Evolutionary conservation across 2,888 invertebrate species (phyloP).

Genomic region (Dryomyza anilis): DNA sequence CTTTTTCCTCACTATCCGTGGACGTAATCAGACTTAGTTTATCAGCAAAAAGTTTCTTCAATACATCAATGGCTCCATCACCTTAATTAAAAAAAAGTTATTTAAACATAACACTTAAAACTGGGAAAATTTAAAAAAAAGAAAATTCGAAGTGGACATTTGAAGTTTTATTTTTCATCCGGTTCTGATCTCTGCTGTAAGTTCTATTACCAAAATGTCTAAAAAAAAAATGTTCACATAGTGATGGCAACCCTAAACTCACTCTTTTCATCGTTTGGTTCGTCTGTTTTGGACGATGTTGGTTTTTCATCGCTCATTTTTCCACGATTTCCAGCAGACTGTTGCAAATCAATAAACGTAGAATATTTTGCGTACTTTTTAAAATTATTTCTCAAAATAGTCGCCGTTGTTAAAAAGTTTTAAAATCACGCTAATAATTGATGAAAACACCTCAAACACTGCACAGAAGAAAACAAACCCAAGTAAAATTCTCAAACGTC

Average conservation of each 20-base stretch:
- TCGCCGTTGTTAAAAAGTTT: conserved; percentile 37
- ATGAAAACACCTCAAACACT: background rate
- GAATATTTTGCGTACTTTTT: background rate
- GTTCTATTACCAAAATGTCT: background rate
- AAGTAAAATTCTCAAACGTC: background rate
- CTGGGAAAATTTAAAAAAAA: background rate
- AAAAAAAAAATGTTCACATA: background rate
- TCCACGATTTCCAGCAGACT: conserved; percentile 1
- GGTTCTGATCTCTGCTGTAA: no score
- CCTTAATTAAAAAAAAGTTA: conserved; percentile 33
- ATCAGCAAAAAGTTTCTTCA: conserved; percentile 69
- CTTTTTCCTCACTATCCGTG: conserved; percentile 35
- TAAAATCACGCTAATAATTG: background rate
- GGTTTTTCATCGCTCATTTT: conserved; percentile 36
- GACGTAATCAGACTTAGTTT: conserved; percentile 65
- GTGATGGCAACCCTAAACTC: background rate
- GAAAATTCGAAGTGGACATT: background rate
- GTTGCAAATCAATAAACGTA: background rate
- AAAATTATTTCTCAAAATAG: conserved; percentile 13
- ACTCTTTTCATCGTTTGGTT: conserved; percentile 1
- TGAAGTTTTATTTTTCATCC: background rate
- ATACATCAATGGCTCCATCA: conserved; percentile 66
- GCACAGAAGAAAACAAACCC: conserved; percentile 1
- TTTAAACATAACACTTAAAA: conserved; percentile 11
- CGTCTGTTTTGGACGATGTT: conserved; percentile 25